A percentile compares a stretch with the other conserved stretches of the same genome.
phyloP scores from a whole-genome alignment of 2,113 vertebrate genomes.

The Etia nguti region DNA sequence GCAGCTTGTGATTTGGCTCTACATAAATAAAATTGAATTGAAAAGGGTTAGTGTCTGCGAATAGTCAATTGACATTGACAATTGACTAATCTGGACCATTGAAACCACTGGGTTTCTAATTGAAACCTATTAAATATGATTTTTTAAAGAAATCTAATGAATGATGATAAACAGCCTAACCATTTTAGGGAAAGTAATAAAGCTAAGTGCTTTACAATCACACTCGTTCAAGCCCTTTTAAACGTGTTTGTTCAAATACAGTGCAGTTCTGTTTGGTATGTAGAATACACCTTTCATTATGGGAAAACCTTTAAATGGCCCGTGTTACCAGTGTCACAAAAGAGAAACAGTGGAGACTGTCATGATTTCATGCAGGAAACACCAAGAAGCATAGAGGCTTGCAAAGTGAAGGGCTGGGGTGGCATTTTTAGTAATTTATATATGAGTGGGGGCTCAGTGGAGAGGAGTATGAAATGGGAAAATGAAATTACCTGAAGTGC shows the following conservation, averaged over 20 bases:
- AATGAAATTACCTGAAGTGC: too few species aligned
- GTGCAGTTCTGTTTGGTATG: neutral
- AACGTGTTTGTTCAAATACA: neutral
- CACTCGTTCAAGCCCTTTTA: neutral
- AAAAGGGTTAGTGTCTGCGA: neutral
- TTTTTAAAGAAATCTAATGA: neutral
- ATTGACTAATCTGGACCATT: neutral
- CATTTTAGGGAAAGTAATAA: neutral
- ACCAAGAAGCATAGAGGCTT: neutral
- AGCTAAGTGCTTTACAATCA: neutral
- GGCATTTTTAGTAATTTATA: neutral
- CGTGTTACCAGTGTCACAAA: fast-evolving
- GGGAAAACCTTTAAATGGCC: neutral
- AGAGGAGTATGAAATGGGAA: too few species aligned
- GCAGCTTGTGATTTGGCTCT: neutral
- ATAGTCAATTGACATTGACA: fast-evolving
- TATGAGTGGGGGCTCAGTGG: neutral
- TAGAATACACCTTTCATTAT: neutral
- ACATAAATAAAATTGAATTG: neutral
- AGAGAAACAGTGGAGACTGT: neutral
- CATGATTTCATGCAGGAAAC: neutral
- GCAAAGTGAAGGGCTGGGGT: neutral
- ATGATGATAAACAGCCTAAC: neutral
- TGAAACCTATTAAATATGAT: neutral
- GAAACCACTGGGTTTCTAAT: neutral